These are phyloP conservation scores for Notocelia uddmanniana DNA, from an alignment of 2,888 invertebrate genomes.

Conservation along the genomic window DNA sequence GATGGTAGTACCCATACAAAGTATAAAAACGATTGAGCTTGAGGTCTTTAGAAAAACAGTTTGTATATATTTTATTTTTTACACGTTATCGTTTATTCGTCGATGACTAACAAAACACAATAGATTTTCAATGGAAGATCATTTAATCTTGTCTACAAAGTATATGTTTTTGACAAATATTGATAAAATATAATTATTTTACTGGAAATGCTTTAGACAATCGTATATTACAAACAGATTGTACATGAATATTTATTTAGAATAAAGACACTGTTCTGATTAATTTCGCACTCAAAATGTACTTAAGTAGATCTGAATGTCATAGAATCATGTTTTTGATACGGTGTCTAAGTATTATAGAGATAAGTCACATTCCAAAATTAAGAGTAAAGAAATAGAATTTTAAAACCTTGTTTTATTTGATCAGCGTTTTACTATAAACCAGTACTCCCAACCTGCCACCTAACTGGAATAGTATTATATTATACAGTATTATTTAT, in stretches of 20 bases:
- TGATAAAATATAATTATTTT: background rate
- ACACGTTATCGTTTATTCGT: background rate
- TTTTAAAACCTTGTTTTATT: conserved; percentile 27
- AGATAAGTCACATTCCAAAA: conserved; percentile 48
- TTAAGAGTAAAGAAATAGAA: conserved; percentile 29
- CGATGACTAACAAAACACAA: background rate
- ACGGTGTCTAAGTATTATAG: conserved; percentile 65
- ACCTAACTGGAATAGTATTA: background rate
- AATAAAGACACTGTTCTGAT: conserved; percentile 40
- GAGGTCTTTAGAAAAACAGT: background rate
- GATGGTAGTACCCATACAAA: conserved; percentile 2
- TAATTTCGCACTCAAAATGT: conserved; percentile 40
- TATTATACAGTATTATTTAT: no score
- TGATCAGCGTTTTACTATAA: background rate
- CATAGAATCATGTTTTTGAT: conserved; percentile 37
- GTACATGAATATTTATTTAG: conserved; percentile 36
- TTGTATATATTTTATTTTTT: background rate
- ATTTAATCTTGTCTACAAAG: background rate
- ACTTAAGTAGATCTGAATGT: conserved; percentile 46
- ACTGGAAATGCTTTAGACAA: conserved; percentile 18
- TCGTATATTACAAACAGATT: conserved; percentile 13
- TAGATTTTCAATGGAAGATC: background rate
- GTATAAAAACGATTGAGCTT: conserved; percentile 7
- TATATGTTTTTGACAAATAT: background rate
- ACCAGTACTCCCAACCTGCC: background rate